These are phyloP conservation scores for Eretmochelys imbricata DNA, from an alignment of 2,113 vertebrate species.

Conservation along the genomic window DNA sequence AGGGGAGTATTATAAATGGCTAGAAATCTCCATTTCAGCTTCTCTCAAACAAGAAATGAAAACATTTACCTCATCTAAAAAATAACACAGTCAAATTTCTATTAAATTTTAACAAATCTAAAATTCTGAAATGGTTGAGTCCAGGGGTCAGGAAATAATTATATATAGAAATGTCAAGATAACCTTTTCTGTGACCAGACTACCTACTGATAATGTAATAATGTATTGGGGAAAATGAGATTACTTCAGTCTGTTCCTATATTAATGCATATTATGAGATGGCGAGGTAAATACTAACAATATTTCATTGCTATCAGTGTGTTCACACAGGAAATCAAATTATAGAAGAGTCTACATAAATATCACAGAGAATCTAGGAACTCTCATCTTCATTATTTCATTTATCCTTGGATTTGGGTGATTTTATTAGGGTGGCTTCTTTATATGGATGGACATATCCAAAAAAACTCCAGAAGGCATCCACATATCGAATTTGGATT, in stretches of 20 bases:
- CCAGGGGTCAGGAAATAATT: constrained; percentile 53
- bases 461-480: not conserved
- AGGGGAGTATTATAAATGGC: not conserved
- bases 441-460: not conserved
- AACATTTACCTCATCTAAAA: constrained; percentile 19
- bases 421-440: not conserved
- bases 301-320: constrained; percentile 20
- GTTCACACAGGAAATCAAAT: constrained; percentile 24
- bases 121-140: constrained; percentile 22
- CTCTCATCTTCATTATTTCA: constrained; percentile 38
- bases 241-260: not conserved
- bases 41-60: not conserved
- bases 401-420: not conserved
- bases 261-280: constrained; percentile 7
- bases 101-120: not conserved
- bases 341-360: constrained; percentile 8
- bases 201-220: not conserved
- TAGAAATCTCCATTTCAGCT: not conserved
- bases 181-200: constrained; percentile 5
- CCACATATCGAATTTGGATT: constrained; percentile 23
- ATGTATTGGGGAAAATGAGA: not conserved
- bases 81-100: constrained; percentile 2
- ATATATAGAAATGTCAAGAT: constrained; percentile 33
- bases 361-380: constrained; percentile 14
- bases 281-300: constrained; percentile 37